Base-by-base conservation (phyloP, 2,888 invertebrate genomes). In the Leptinotarsa peninsularis region DNA sequence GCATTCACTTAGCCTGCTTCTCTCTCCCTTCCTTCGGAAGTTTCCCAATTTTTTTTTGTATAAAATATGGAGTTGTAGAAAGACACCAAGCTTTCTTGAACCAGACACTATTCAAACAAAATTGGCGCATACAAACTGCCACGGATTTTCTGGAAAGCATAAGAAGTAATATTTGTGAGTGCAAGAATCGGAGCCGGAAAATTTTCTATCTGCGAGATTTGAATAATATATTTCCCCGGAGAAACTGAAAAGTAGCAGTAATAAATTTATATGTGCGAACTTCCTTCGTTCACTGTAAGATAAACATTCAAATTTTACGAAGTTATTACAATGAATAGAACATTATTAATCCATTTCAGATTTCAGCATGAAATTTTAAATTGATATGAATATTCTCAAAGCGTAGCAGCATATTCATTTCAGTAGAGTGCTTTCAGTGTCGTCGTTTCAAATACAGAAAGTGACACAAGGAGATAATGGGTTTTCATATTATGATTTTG, bases 171-270 rank as follows among this genome's bases (percentile, higher is more conserved):
- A 58, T 58, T 18, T 21, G 18, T 23, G 15, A 23, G 58, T 58
- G 58, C 58, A 58, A 15, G 14, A 58, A 21, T 58, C 4, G 58
- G 23, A 15, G 21, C 2, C 15, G 18, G 18, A 15, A 23, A 23
- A 58, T 58, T 58, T 58, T 23, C 7, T 15, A 17, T 23, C 18
- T 58, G 21, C 23, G 14, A 27, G 58, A 23, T 58, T 15, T 58
- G 23, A 14, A 58, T 58, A 58, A 23, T 58, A 21, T 58, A 58
- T 58, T 58, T 23, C 27, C 27, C 58, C 21, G 15, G 58, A 58
- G 58, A 58, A 58, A 58, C 21, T 58, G 58, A 58, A 58, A 58
- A 58, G 58, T 58, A 23, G 58, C 58, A 14, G 58, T 21, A 58
- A 21, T 23, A 23, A 27, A 58, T 58, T 58, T 58, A 58, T 23